These are phyloP conservation scores for Nesospiza acunhae DNA, from an alignment of 2,113 vertebrate genomes.

Conservation along the genomic window DNA sequence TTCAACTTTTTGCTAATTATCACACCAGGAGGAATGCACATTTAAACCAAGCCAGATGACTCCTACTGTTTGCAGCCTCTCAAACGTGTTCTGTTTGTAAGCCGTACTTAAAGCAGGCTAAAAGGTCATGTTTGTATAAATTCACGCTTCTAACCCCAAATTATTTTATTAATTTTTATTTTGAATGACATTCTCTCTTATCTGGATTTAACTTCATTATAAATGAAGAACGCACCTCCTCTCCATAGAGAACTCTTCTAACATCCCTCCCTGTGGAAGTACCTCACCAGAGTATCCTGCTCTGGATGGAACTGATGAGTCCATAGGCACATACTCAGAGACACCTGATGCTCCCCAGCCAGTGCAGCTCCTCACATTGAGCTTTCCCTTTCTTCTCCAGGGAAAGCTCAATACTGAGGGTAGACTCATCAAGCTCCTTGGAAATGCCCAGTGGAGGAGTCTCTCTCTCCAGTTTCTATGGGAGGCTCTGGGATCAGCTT, in stretches of 20 bases:
- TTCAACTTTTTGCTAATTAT: conserved; percentile 33
- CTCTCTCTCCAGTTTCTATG: not conserved
- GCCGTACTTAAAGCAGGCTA: not conserved
- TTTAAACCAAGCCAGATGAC: not conserved
- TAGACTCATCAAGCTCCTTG: not conserved
- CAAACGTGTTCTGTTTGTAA: not conserved
- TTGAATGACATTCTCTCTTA: not conserved
- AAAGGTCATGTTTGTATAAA: not conserved
- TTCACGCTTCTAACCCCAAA: not conserved
- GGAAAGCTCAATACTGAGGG: not conserved
- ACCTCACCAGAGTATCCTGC: not conserved
- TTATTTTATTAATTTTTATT: not conserved
- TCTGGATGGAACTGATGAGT: not conserved
- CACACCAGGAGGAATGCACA: not conserved
- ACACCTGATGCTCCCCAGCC: not conserved
- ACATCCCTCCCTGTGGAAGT: not conserved
- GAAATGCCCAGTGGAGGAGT: not conserved
- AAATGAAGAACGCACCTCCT: not conserved
- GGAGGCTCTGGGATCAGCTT: not conserved
- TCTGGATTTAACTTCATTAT: not conserved
- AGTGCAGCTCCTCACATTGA: not conserved
- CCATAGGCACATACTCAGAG: not conserved
- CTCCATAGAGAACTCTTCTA: not conserved
- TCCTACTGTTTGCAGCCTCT: not conserved
- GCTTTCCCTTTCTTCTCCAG: not conserved